Conservation (phyloP, 92 coral and sea anemone genomes). For the Umimayanthus kanabou region DNA sequence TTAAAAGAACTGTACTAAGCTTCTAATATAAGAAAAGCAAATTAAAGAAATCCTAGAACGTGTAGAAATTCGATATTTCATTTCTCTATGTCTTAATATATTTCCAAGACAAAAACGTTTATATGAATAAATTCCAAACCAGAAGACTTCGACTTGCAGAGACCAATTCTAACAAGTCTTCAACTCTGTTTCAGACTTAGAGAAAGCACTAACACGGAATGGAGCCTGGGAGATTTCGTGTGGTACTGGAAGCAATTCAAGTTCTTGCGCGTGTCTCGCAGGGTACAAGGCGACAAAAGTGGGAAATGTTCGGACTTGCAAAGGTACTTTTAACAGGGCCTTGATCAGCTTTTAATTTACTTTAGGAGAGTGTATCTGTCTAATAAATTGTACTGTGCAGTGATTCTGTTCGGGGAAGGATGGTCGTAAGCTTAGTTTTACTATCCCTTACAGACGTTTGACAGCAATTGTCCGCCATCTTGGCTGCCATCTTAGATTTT, state of each 20-base stretch:
- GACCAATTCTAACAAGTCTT: not conserved
- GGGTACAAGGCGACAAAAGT: not conserved
- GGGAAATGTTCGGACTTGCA: not conserved
- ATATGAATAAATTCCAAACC: not conserved
- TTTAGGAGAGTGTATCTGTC: too few species aligned
- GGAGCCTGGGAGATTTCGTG: not conserved
- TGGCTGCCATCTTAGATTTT: too few species aligned
- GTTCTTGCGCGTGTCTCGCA: not conserved
- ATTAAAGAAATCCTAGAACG: too few species aligned
- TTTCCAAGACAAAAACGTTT: too few species aligned
- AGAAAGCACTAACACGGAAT: not conserved
- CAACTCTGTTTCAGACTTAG: not conserved
- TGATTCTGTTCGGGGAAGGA: not conserved
- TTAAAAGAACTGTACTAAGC: too few species aligned
- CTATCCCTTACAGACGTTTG: too few species aligned
- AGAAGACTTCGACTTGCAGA: not conserved
- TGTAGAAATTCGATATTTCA: too few species aligned
- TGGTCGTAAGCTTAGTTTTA: too few species aligned
- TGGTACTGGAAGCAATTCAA: not conserved
- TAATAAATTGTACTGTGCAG: too few species aligned
- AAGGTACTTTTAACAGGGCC: not conserved
- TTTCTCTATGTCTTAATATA: too few species aligned
- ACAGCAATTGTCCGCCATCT: too few species aligned
- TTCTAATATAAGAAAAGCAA: too few species aligned
- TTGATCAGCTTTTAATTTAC: not conserved